Base-by-base conservation (phyloP, 2,113 vertebrate species). In the Amphilophus citrinellus region DNA sequence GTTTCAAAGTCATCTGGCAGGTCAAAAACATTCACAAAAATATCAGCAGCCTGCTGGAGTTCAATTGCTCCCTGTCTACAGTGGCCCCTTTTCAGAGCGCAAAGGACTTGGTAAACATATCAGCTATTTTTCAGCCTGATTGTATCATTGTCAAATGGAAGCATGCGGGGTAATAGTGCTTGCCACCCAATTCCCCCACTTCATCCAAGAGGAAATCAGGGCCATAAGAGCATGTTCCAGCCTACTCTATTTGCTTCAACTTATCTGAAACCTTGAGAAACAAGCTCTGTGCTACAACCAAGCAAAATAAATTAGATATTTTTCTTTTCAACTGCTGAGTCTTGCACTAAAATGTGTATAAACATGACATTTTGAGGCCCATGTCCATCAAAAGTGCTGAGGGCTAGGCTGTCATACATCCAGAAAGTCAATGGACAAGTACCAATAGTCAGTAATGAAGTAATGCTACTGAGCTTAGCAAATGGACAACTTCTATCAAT, bases 1-100 rank as follows among this genome's bases (percentile, higher is more conserved):
- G 44, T 87, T 91, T 89, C 65, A 89, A 89, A 92, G 91, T 93
- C 77, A 85, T 76, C 83, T 82, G 61, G 73, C 79, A 56, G 85
- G 89, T 91, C 88, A 92, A 88, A 90, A 80, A 79, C 79, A 68
- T 77, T 79, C 20, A 87, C 59, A 83, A 83, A 89, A 73, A 84
- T 86, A 82, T 81, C 79, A 86, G 39, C 37, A 77, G 84, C 63
- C 58, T 60, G 22, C 50, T 24, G 66, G 39, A 68, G 53, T 86
- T 76, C 42, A 84, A 63, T 22, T 79, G 71, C 37, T 65, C 53
- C 24, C 50, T 76, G 61, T 57, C 27, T 13, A 71, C 58, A 77
- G 37, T 82, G 61, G 22, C 10, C 79, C 53, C 13, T 85, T 86
- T 84, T 78, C 24, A 82, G 61, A 68, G 20, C 35, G 14, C 22